These are phyloP conservation scores for Gymnopithys bicolor DNA, from an alignment of 2,797 vertebrate species.

Conservation along the genomic window DNA sequence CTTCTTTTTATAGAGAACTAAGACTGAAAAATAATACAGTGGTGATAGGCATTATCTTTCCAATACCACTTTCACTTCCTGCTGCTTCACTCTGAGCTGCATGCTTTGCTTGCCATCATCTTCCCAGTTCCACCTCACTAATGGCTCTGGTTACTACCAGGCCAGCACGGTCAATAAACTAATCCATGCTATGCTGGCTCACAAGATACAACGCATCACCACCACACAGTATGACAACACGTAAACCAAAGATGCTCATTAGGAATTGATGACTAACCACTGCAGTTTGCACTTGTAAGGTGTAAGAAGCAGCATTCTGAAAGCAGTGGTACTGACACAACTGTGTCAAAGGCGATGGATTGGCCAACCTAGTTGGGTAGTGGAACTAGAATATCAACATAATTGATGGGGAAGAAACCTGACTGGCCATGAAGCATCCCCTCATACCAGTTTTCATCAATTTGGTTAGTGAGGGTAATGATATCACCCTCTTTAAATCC, in stretches of 20 bases:
- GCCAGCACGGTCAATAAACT: slow-evolving; percentile 46
- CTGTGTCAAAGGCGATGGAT: slow-evolving; percentile 60
- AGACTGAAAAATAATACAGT: slow-evolving; percentile 57
- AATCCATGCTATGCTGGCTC: slow-evolving; percentile 29
- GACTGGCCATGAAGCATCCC: slow-evolving; percentile 96
- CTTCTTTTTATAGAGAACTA: slow-evolving; percentile 67
- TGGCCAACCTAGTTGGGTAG: slow-evolving; percentile 88
- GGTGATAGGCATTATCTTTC: slow-evolving; percentile 74
- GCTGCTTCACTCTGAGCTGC: neutral
- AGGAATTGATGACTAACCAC: slow-evolving; percentile 76
- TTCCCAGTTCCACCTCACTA: slow-evolving; percentile 36
- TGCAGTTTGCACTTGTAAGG: slow-evolving; percentile 75
- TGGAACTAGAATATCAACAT: slow-evolving; percentile 95
- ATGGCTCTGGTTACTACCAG: slow-evolving; percentile 39
- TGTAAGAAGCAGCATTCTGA: slow-evolving; percentile 80
- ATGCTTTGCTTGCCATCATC: slow-evolving; percentile 22
- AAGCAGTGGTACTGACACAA: slow-evolving; percentile 80
- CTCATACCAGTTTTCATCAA: slow-evolving; percentile 99
- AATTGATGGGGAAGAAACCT: slow-evolving; percentile 99
- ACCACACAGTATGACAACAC: slow-evolving; percentile 55
- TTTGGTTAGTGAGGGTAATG: slow-evolving; percentile 97
- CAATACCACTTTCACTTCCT: slow-evolving; percentile 7
- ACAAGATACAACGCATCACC: slow-evolving; percentile 77
- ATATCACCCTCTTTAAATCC: slow-evolving; percentile 98
- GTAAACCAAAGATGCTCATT: slow-evolving; percentile 72